A percentile compares a stretch with the other conserved stretches of the same genome.
Evolutionary conservation across 2,113 vertebrate genomes (phyloP).

Genomic region (Cariama cristata): DNA sequence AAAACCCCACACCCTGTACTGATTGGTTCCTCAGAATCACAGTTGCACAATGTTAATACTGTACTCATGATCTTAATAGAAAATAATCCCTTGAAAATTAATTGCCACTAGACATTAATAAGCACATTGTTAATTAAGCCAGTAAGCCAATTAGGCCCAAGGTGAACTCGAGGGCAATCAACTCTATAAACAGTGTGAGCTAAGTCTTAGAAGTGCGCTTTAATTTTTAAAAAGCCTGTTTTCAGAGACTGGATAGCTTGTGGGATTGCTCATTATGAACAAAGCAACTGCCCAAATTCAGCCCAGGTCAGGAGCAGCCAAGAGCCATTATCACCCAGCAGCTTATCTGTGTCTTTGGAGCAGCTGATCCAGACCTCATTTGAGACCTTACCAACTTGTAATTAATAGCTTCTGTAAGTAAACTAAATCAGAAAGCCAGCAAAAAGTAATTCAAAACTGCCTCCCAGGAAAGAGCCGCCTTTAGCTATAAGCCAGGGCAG

Average conservation of each 20-base stretch:
- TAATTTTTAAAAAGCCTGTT: neutral
- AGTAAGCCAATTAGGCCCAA: conserved; percentile 67
- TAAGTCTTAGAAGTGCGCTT: conserved; percentile 9
- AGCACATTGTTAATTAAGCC: conserved; percentile 65
- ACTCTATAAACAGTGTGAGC: neutral
- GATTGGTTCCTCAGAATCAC: neutral
- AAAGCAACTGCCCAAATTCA: neutral
- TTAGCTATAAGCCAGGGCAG: neutral
- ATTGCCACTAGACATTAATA: conserved; percentile 65
- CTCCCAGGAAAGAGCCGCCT: neutral
- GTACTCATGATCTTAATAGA: conserved; percentile 41
- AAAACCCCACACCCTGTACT: neutral
- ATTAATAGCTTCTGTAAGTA: neutral
- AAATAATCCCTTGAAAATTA: conserved; percentile 70
- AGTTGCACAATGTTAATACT: conserved; percentile 12
- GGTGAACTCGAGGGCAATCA: conserved; percentile 65
- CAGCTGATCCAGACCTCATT: neutral
- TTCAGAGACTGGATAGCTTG: neutral
- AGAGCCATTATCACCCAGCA: neutral
- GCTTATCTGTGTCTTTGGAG: neutral
- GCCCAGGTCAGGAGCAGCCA: neutral
- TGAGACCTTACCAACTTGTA: neutral
- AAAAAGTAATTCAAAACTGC: neutral
- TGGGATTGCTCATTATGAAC: conserved; percentile 7
- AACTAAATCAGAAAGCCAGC: neutral